These are phyloP conservation scores for Sitophilus oryzae DNA, from an alignment of 1,140 invertebrate genomes.

Conservation along the genomic window DNA sequence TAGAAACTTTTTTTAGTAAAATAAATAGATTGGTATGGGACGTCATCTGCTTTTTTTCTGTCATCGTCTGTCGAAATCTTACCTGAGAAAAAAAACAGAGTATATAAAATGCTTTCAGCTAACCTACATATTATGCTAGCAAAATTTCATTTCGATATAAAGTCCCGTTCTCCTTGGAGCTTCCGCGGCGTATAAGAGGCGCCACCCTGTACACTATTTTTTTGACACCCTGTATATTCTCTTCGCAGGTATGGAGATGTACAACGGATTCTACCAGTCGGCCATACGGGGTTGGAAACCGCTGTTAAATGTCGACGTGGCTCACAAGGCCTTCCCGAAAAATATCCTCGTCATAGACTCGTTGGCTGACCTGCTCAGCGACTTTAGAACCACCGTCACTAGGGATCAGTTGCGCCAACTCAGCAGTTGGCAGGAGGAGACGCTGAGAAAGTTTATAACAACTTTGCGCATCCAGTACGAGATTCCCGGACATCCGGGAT, in stretches of 20 bases:
- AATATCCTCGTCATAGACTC: conserved; percentile 39
- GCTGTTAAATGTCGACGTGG: conserved; percentile 69
- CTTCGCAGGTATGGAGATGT: conserved; percentile 55
- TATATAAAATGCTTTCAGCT: too few relatives aligned
- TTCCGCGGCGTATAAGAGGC: too few relatives aligned
- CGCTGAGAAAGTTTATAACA: conserved; percentile 26
- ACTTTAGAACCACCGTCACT: background rate
- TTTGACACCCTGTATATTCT: conserved; percentile 17
- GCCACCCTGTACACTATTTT: background rate
- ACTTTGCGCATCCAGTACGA: too few relatives aligned
- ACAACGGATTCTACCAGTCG: conserved; percentile 68
- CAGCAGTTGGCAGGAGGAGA: background rate
- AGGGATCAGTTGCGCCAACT: conserved; percentile 6
- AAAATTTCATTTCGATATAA: too few relatives aligned
- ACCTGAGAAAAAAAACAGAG: too few relatives aligned
- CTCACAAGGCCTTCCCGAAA: conserved; percentile 53
- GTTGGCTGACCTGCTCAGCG: conserved; percentile 35
- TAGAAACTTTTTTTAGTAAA: too few relatives aligned
- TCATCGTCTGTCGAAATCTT: too few relatives aligned
- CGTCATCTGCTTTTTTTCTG: too few relatives aligned
- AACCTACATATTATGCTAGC: too few relatives aligned
- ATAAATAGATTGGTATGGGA: too few relatives aligned
- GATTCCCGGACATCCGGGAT: conserved; percentile 44
- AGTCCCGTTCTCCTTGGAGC: too few relatives aligned
- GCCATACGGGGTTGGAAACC: conserved; percentile 65